These are phyloP conservation scores for Agrilus planipennis DNA, from an alignment of 1,140 invertebrate species.

Conservation along the genomic window DNA sequence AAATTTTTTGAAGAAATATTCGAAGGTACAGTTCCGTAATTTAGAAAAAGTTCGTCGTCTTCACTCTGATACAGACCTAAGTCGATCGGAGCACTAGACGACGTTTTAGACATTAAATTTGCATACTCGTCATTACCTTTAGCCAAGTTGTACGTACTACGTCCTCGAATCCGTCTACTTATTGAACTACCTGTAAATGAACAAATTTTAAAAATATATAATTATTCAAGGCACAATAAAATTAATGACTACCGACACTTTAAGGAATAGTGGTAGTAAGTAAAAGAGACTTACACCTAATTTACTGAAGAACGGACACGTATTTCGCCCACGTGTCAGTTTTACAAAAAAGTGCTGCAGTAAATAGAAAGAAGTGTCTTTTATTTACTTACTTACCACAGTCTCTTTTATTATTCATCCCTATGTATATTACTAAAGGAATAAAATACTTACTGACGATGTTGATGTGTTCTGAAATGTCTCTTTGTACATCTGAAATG, in stretches of 20 bases:
- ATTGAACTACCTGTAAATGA: slow-evolving; percentile 48
- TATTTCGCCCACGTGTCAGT: neutral
- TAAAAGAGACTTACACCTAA: neutral
- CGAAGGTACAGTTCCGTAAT: slow-evolving; percentile 21
- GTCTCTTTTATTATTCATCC: slow-evolving; percentile 1
- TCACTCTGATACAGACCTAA: slow-evolving; percentile 17
- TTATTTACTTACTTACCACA: slow-evolving; percentile 1
- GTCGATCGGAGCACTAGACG: slow-evolving; percentile 13
- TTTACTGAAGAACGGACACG: neutral
- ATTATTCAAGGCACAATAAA: neutral
- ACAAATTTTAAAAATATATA: slow-evolving; percentile 5
- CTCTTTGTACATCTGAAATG: slow-evolving; percentile 82
- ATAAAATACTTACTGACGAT: slow-evolving; percentile 57
- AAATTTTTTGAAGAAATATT: too few species aligned
- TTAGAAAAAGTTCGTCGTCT: slow-evolving; percentile 11
- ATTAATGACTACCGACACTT: neutral
- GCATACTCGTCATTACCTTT: slow-evolving; percentile 42
- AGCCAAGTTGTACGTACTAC: slow-evolving; percentile 56
- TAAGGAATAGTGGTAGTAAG: neutral
- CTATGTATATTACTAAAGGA: too few species aligned
- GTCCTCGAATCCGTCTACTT: slow-evolving; percentile 57
- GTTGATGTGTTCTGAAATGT: slow-evolving; percentile 83
- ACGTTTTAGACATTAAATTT: slow-evolving; percentile 13
- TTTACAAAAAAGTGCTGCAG: neutral
- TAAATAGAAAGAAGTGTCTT: neutral